These are phyloP conservation scores for Drosophila cracens DNA, from an alignment of 2,888 invertebrate genomes.

Conservation along the genomic window DNA sequence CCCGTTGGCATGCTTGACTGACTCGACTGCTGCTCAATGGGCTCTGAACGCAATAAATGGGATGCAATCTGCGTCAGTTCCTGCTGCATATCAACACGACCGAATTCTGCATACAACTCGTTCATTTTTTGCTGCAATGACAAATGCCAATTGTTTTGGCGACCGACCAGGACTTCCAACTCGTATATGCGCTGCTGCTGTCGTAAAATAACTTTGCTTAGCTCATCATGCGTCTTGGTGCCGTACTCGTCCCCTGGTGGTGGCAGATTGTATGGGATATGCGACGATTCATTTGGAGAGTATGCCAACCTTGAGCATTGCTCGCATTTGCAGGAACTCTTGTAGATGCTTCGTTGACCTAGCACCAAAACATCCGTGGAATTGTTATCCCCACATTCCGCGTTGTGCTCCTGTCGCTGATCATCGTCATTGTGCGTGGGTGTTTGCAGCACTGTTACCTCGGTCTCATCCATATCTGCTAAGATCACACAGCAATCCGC, in stretches of 20 bases:
- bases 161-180: conserved; percentile 48
- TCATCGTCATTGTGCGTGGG: conserved; percentile 36
- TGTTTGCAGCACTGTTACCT: conserved; percentile 52
- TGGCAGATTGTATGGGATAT: conserved; percentile 14
- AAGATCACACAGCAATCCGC: conserved; percentile 37
- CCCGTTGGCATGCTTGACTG: not conserved
- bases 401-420: conserved; percentile 6
- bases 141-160: conserved; percentile 50
- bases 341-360: conserved; percentile 36
- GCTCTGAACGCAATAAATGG: not conserved
- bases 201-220: conserved; percentile 43
- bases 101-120: conserved; percentile 54
- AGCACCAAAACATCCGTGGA: conserved; percentile 67
- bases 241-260: conserved; percentile 34
- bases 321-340: conserved; percentile 45
- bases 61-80: not conserved
- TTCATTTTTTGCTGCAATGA: conserved; percentile 56
- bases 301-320: conserved; percentile 25
- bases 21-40: not conserved
- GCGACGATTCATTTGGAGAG: not conserved
- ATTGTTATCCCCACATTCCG: conserved; percentile 32
- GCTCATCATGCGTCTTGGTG: conserved; percentile 25
- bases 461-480: conserved; percentile 54
- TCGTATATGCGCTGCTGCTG: conserved; percentile 56
- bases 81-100: conserved; percentile 1